Evolutionary conservation across 2,888 invertebrate genomes (phyloP), one percentile per base, ranked within the genome.

Genomic region (Parnassius smintheus): DNA sequence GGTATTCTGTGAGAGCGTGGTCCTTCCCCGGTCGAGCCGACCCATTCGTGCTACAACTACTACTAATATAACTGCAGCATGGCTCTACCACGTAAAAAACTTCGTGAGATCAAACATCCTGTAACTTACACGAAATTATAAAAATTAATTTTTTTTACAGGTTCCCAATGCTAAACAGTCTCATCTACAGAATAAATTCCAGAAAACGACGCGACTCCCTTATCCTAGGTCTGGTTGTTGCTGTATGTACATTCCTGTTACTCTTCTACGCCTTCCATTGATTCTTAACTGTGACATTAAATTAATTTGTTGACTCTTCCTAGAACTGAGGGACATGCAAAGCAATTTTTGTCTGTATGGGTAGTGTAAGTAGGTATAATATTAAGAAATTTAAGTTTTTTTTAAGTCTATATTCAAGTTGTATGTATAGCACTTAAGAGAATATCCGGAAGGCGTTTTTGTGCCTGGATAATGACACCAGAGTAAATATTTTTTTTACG

Each of bases 181-280:
- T 99, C 62, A 94, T 99, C 68, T 98, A 97, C 86, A 94, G 98
- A 82, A 98, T 99, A 76, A 98, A 98, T 85, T 93, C 99, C 35
- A 95, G 98, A 73, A 99, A 99, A 83, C 94, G 97, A 60, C 94
- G 98, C 60, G 99, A 99, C 90, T 97, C 98, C 0, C 94, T 99
- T 56, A 97, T 99, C 72, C 80, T 99, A 44, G 99, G 97, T 0
- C 87, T 95, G 11, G 96, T 99, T 25, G 96, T 99, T 66, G 96
- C 96, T 2, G 92, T 96, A 61, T 99, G 98, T 88, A 96, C 98
- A 54, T 96, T 99, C 85, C 90, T 98, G n/a, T 87, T 98, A 76
- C 88, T 98, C 8, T 76, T 96, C 2, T 97, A 97, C 76, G 94
- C 95, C 65, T 96, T 97, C 87, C 95, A 95, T 80, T 96, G 80